Conservation (phyloP, 2,113 vertebrate species). For the Scopus umbretta region DNA sequence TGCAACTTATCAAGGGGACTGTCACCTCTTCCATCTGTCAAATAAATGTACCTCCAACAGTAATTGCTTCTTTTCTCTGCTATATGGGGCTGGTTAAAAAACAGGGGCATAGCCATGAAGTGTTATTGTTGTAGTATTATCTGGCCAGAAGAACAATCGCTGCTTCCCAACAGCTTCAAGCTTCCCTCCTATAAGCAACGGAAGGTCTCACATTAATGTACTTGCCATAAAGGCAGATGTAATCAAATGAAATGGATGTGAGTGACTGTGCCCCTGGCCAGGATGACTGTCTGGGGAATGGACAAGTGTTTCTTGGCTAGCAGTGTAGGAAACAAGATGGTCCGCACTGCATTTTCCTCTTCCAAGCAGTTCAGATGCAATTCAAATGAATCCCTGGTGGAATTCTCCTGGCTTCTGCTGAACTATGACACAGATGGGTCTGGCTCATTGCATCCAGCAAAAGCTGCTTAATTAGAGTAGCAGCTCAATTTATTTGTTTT, state of each 20-base stretch:
- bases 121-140: background rate
- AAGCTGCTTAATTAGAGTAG: conserved; percentile 43
- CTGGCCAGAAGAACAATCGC: background rate
- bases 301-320: background rate
- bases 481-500: conserved; percentile 52
- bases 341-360: background rate
- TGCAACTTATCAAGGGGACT: background rate
- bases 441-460: background rate
- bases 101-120: background rate
- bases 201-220: background rate
- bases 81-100: background rate
- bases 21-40: background rate
- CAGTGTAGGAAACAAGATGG: background rate
- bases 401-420: conserved; percentile 9
- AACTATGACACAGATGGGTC: background rate
- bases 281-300: background rate
- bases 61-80: background rate
- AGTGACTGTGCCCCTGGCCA: background rate
- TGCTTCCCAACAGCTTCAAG: background rate
- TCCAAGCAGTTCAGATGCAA: background rate
- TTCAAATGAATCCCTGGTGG: background rate
- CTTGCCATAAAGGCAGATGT: background rate
- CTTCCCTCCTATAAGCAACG: background rate
- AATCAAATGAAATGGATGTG: background rate
- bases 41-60: background rate